phyloP scores from a whole-genome alignment of 2,888 invertebrate genomes.

The Bruchidius siliquastri region DNA sequence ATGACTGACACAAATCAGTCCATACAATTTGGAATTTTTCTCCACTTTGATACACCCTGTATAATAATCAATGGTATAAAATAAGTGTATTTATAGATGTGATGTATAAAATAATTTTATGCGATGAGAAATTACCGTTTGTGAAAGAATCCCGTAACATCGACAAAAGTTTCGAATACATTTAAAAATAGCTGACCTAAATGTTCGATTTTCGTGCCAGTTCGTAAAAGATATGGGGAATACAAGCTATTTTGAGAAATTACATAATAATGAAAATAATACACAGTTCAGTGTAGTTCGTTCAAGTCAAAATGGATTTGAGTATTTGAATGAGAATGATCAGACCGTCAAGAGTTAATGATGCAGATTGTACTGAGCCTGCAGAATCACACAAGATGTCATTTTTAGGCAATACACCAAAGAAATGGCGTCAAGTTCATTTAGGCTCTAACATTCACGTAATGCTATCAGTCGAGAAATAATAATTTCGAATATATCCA shows the following conservation, averaged over 20 bases:
- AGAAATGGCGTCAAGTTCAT: no score
- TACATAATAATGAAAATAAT: background rate
- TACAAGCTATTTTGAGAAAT: background rate
- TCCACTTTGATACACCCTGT: no score
- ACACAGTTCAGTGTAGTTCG: background rate
- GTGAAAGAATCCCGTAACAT: background rate
- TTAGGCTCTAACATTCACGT: no score
- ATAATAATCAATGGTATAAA: no score
- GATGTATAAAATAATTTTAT: background rate
- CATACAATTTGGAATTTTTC: no score
- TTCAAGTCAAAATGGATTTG: background rate
- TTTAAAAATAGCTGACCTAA: background rate
- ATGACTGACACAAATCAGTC: no score
- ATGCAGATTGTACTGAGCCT: no score
- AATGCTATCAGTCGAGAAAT: no score
- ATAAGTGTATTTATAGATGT: background rate
- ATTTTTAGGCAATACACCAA: no score
- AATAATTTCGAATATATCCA: no score
- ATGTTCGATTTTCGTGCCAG: background rate
- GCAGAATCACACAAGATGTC: no score
- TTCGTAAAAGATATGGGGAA: background rate
- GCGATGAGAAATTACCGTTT: background rate
- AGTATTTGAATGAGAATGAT: background rate
- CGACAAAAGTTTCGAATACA: background rate
- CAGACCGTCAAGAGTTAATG: no score